Evolutionary conservation across 2,888 invertebrate genomes (phyloP).

Genomic region (Diachrysia chrysitis): DNA sequence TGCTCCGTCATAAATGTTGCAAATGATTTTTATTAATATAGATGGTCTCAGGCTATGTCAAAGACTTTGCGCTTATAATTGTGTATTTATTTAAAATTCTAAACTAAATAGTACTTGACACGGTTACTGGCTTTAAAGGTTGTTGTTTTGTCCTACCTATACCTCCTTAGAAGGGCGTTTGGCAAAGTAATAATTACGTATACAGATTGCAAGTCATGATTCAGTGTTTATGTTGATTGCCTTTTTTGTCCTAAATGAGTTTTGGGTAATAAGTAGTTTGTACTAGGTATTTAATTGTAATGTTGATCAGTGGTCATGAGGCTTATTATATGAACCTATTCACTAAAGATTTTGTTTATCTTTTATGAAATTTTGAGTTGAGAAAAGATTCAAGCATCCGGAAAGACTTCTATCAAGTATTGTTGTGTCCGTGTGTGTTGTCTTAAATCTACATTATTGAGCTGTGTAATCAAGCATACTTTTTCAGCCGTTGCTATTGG

Average conservation of each 20-base stretch:
- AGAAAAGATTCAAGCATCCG: not conserved
- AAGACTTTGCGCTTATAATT: no score
- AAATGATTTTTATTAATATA: no score
- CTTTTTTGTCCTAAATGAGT: not conserved
- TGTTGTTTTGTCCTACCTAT: not conserved
- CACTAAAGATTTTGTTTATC: no score
- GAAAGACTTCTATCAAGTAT: not conserved
- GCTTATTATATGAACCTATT: no score
- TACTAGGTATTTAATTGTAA: not conserved
- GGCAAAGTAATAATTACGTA: not conserved
- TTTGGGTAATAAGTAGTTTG: not conserved
- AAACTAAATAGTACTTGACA: not conserved
- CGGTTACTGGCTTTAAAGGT: not conserved
- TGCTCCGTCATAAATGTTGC: no score
- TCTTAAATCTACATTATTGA: not conserved
- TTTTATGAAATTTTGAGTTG: no score
- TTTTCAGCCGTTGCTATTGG: not conserved
- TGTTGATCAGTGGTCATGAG: no score
- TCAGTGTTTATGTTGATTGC: not conserved
- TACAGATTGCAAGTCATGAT: not conserved
- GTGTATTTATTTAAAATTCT: no score
- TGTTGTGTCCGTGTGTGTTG: not conserved
- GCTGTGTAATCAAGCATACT: not conserved
- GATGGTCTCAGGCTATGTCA: no score
- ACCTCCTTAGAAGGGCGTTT: not conserved